Base-by-base conservation (phyloP, 1,140 invertebrate species). In the Helicoverpa zea region DNA sequence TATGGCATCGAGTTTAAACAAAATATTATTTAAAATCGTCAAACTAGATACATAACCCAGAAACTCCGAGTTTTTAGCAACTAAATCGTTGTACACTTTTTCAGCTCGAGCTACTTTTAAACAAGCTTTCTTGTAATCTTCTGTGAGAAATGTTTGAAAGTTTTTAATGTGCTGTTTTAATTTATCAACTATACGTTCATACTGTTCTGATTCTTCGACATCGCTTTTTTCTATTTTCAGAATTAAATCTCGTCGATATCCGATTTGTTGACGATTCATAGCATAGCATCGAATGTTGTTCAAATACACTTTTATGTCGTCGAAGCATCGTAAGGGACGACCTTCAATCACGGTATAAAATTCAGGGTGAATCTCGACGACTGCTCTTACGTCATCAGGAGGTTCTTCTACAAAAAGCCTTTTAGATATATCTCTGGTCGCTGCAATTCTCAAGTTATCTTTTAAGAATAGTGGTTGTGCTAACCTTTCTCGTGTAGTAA, bases 91-190 rank as follows among this genome's bases (percentile, higher is more conserved):
- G n/a, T 89, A 86, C 58, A 96, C 95, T 76, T 91, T 87, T 84
- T 96, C 96, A 9, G 96, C 94, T 83, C 94, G 87, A 9, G 94
- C 80, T 14, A 97, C 88, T 54, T 96, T 92, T 2, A 86, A 66
- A 94, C 96, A 96, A 12, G 96, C 96, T 54, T 92, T 94, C 63
- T 96, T 94, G 83, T 97, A 96, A 87, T 97, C 96, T 82, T 96
- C 95, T 0, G 95, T 95, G 1, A 97, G 87, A 87, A 96, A 97
- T 73, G 96, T 93, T 89, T 97, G 96, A 88, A 97, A 97, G 23
- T 94, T 90, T 83, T 95, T 95, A 0, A 96, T 94, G 75, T 96
- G 96, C 9, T 90, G 89, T 80, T 95, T 95, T 81, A 96, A 95
- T 73, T 95, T 92, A 79, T 95, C 87, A 81, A 95, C 95, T 43